phyloP scores from a whole-genome alignment of 2,797 vertebrate species.

The Sylvia borin region DNA sequence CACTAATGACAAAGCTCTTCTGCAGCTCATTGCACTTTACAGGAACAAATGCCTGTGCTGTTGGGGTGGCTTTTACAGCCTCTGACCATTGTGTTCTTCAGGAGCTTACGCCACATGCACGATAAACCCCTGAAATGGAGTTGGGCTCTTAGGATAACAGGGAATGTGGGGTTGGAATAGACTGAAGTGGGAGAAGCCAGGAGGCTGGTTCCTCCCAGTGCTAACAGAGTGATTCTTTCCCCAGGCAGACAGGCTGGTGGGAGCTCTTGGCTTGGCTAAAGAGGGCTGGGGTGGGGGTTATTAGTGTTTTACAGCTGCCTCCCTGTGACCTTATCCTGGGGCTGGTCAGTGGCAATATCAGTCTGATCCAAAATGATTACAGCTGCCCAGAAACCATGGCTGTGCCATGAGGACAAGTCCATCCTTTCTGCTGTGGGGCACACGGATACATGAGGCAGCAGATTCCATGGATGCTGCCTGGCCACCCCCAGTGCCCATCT shows the following conservation, averaged over 20 bases:
- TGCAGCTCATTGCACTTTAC: not conserved
- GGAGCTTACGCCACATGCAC: not conserved
- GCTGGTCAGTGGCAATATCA: conserved; percentile 28
- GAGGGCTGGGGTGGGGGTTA: not conserved
- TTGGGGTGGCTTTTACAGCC: not conserved
- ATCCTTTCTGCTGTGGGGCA: not conserved
- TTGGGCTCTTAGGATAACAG: rapidly evolving
- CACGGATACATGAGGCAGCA: rapidly evolving
- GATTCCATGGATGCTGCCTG: not conserved
- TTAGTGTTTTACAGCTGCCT: conserved; percentile 14
- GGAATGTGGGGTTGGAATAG: rapidly evolving
- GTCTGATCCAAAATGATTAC: not conserved
- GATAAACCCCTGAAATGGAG: not conserved
- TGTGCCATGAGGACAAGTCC: rapidly evolving
- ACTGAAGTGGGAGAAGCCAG: not conserved
- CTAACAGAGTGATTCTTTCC: not conserved
- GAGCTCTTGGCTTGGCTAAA: not conserved
- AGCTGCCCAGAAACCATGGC: not conserved
- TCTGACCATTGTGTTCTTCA: not conserved
- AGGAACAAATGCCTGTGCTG: not conserved
- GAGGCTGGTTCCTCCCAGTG: not conserved
- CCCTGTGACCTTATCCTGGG: not conserved
- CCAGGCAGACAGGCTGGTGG: not conserved
- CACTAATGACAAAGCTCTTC: not conserved
- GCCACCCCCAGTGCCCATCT: not conserved